Conservation (phyloP, 2,888 invertebrate genomes). For the Metellina segmentata region DNA sequence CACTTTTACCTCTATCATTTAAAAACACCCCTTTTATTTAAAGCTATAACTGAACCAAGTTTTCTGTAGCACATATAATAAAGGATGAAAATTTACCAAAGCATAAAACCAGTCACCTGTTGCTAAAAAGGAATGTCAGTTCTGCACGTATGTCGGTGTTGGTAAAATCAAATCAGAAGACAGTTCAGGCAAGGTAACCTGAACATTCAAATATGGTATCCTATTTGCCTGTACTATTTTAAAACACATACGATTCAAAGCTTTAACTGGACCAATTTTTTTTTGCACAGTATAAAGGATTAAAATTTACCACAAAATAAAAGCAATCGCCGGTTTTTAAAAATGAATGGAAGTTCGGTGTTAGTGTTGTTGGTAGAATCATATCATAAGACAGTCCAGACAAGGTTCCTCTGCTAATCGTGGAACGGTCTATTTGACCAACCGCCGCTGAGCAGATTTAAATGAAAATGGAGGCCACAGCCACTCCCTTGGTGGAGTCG, state of each 20-base stretch:
- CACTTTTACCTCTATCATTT: too few relatives aligned
- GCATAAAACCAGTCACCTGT: neutral
- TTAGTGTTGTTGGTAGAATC: neutral
- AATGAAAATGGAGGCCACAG: slow-evolving; percentile 64
- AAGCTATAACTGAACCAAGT: too few relatives aligned
- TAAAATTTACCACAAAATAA: neutral
- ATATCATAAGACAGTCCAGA: neutral
- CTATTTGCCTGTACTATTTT: too few relatives aligned
- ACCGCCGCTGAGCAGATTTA: slow-evolving; percentile 36
- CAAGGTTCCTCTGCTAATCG: slow-evolving; percentile 13
- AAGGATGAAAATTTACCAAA: neutral
- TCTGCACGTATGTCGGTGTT: neutral
- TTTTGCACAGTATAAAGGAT: too few relatives aligned
- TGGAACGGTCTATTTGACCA: neutral
- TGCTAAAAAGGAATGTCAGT: neutral
- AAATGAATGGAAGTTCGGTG: neutral
- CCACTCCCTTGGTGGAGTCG: slow-evolving; percentile 59
- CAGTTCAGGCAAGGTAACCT: neutral
- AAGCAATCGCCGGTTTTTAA: neutral
- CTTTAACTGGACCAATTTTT: too few relatives aligned
- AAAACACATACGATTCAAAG: too few relatives aligned
- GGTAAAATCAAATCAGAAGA: neutral
- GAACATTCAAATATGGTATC: too few relatives aligned
- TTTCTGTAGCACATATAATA: too few relatives aligned
- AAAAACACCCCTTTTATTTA: too few relatives aligned